phyloP scores from a whole-genome alignment of 2,113 vertebrate species.

The Zosterops pallidus region DNA sequence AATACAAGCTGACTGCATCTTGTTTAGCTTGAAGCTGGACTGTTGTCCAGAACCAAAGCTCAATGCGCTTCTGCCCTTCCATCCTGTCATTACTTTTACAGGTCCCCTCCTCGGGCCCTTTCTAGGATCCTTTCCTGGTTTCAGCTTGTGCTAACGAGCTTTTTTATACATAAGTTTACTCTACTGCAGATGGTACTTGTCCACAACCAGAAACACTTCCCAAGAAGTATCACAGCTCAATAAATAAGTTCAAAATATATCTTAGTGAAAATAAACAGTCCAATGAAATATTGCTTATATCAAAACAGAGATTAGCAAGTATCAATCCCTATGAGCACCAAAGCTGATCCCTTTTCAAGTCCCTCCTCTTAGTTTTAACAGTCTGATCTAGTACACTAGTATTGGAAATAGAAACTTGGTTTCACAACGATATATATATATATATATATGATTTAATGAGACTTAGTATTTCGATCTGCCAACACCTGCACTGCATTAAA shows the following conservation, averaged over 20 bases:
- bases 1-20: background rate
- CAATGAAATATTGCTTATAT: constrained; percentile 40
- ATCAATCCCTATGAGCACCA: background rate
- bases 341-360: background rate
- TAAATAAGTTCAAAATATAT: constrained; percentile 67
- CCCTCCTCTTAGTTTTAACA: background rate
- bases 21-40: constrained; percentile 20
- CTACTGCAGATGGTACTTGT: constrained; percentile 73
- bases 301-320: constrained; percentile 59
- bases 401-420: constrained; percentile 30
- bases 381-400: background rate
- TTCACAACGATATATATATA: background rate
- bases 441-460: constrained; percentile 17
- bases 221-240: constrained; percentile 62
- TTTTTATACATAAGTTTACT: constrained; percentile 68
- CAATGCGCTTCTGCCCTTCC: constrained; percentile 4
- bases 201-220: constrained; percentile 67
- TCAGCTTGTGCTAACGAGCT: constrained; percentile 64
- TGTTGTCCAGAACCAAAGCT: background rate
- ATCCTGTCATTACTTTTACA: background rate
- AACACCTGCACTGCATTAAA: constrained; percentile 49
- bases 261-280: constrained; percentile 71
- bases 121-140: constrained; percentile 47
- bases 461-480: constrained; percentile 3
- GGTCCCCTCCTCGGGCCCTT: constrained; percentile 10